Conservation (phyloP, 2,888 invertebrate species). For the Trisateles emortualis region DNA sequence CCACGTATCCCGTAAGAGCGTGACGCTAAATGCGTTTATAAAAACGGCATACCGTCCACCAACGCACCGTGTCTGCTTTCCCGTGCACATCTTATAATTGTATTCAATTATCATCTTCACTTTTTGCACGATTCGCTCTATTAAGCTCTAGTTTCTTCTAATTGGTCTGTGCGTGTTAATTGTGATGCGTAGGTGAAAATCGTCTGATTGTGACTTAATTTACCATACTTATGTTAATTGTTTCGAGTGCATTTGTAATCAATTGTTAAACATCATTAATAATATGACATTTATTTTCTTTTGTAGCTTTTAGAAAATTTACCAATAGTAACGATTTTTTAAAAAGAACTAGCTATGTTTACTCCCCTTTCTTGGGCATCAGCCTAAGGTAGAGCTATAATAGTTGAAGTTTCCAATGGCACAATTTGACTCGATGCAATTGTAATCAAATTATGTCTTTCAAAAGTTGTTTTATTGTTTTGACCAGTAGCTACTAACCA, state of each 20-base stretch:
- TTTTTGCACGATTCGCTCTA: constrained; percentile 78
- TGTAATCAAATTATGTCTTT: not conserved
- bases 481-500: too few relatives aligned
- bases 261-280: not conserved
- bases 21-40: constrained; percentile 45
- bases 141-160: constrained; percentile 76
- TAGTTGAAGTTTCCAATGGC: too few relatives aligned
- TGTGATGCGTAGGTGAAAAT: constrained; percentile 42
- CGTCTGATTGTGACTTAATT: not conserved
- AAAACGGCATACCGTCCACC: constrained; percentile 63
- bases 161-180: constrained; percentile 57
- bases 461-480: not conserved
- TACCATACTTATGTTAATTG: constrained; percentile 5
- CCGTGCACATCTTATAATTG: constrained; percentile 74
- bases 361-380: too few relatives aligned
- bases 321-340: too few relatives aligned
- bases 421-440: too few relatives aligned
- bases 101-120: constrained; percentile 80
- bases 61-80: constrained; percentile 81
- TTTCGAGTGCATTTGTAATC: not conserved
- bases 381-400: too few relatives aligned
- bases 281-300: too few relatives aligned
- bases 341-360: too few relatives aligned
- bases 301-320: too few relatives aligned
- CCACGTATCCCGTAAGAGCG: constrained; percentile 32